phyloP scores from a whole-genome alignment of 2,113 vertebrate genomes.

The Monopterus albus region DNA sequence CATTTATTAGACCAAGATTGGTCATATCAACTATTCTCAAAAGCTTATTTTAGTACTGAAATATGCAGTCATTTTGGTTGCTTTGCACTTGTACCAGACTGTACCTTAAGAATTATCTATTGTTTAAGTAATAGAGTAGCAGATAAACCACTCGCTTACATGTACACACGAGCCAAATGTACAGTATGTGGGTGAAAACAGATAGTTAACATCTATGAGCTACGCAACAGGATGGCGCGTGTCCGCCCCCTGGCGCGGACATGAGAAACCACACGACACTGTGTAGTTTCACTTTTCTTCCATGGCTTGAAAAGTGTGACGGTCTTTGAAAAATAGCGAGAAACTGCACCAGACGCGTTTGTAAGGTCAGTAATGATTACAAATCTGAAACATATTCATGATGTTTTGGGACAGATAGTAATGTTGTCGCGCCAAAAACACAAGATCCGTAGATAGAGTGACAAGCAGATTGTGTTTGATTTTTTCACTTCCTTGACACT shows the following conservation, averaged over 20 bases:
- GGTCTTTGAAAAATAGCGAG: slow-evolving; percentile 10
- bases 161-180: no score
- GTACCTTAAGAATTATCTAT: no score
- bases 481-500: slow-evolving; percentile 71
- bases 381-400: background rate
- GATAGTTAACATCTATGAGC: no score
- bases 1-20: no score
- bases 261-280: background rate
- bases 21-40: no score
- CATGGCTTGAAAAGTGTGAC: slow-evolving; percentile 37
- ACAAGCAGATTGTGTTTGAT: slow-evolving; percentile 14
- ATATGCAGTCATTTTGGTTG: no score
- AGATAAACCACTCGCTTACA: no score
- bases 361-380: slow-evolving; percentile 57
- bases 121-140: no score
- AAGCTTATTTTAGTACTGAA: no score
- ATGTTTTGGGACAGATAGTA: background rate
- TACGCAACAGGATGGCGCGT: background rate
- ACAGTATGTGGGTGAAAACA: no score
- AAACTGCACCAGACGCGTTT: background rate
- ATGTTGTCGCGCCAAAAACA: accelerated
- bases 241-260: slow-evolving; percentile 45
- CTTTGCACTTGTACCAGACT: no score
- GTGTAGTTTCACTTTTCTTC: slow-evolving; percentile 71
- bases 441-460: background rate